Evolutionary conservation across 2,888 invertebrate genomes (phyloP), one percentile per base, ranked within the genome.

Genomic region (Helleia helle): DNA sequence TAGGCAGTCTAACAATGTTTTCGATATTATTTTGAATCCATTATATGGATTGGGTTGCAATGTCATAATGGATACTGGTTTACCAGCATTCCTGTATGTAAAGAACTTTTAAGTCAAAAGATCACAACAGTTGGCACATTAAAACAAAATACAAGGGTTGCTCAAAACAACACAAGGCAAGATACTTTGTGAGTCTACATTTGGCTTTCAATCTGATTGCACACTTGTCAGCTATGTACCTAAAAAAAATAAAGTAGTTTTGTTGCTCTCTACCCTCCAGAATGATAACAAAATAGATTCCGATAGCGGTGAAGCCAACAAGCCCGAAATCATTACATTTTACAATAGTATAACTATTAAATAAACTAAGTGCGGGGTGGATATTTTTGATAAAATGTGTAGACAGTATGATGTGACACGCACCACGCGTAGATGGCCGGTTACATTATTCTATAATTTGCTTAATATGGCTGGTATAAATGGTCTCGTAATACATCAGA

Each of bases 301-400:
- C 3, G 15, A 7, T 6, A 37, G 8, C 12, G 13, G 13, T 4
- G 37, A 26, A 3, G 25, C 11, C 3, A 4, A 8, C 5, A 37
- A 37, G 6, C 37, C 26, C 2, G 26, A 37, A 7, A 37, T 37
- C 1, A 14, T 26, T 8, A 37, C 25, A 24, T 36, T 25, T 26
- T 37, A 37, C 5, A 37, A 37, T 8, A 37, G 8, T 6, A n/a
- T n/a, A n/a, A n/a, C n/a, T n/a, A n/a, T n/a, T n/a, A n/a, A n/a
- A n/a, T n/a, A n/a, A n/a, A 37, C 37, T 6, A 37, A 37, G n/a
- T 37, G 26, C 27, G 26, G 37, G 1, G 37, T 37, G 2, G 27
- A 37, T 8, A 26, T 37, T 4, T n/a, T 27, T 2, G 27, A 37
- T 3, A 37, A 4, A n/a, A 37, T 14, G 11, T 26, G 36, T 11